Base-by-base conservation (phyloP, 1,140 invertebrate species). In the Tetramorium alpestre region DNA sequence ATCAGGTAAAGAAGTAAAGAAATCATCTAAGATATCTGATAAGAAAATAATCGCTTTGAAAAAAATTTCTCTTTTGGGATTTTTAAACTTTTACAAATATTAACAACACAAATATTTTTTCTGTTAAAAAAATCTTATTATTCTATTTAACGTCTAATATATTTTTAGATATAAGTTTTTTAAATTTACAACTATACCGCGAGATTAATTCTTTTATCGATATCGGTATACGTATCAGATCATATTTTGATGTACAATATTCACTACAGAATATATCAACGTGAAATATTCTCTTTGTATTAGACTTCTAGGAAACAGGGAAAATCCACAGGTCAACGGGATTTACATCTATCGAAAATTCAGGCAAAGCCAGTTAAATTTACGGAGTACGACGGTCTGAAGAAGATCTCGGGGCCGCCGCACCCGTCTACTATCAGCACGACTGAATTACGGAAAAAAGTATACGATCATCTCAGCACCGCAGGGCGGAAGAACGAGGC, bases 291-390 rank as follows among this genome's bases (percentile, higher is more conserved):
- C 2, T 28, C 10, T 62, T 62, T 51, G 3, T 80, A 69, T 41
- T 13, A 84, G 56, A 16, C 16, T 33, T 78, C 64, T 28, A 84
- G 1, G 2, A 76, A 60, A n/a, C 38, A 64, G 0, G 49, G 44
- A 10, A 90, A 70, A 84, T 69, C 65, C 5, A 28, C 44, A 44
- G 77, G 73, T 44, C 56, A 33, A 44, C 76, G 91, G 6, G 88
- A 85, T 28, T 25, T 67, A n/a, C 87, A 92, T 56, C 58, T 92
- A 7, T 88, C 90, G 78, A 93, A 93, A 3, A 92, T 95, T 54
- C 91, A 94, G 49, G 88, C 91, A 0, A 93, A 92, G 13, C 91
- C 92, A 5, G 51, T 94, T 0, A 93, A 91, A 28, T 92, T 90
- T 22, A 93, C 87, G 1, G 93, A 94, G 16, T 90, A 92, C 25